phyloP scores from a whole-genome alignment of 2,797 vertebrate genomes.

The Microctenopoma stevenorrisi region DNA sequence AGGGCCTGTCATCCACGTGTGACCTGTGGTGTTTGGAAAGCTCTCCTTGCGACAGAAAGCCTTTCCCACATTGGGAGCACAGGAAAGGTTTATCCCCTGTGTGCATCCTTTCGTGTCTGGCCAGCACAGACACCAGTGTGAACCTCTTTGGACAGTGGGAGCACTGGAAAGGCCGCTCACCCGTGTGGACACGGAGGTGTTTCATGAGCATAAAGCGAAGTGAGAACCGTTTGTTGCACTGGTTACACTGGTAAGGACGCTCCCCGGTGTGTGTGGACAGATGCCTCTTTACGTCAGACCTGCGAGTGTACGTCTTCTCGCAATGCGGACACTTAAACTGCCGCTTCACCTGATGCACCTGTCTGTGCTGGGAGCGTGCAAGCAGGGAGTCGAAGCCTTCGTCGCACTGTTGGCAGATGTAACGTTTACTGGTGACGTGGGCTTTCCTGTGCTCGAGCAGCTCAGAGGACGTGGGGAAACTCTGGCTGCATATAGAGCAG shows the following conservation, averaged over 20 bases:
- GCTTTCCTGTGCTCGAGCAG: slow-evolving; percentile 78
- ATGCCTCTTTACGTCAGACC: slow-evolving; percentile 82
- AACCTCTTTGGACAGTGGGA: slow-evolving; percentile 82
- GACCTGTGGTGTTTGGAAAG: slow-evolving; percentile 83
- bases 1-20: slow-evolving; percentile 79
- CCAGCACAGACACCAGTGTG: slow-evolving; percentile 79
- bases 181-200: slow-evolving; percentile 80
- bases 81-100: slow-evolving; percentile 85
- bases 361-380: slow-evolving; percentile 78
- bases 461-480: slow-evolving; percentile 58
- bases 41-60: slow-evolving; percentile 83
- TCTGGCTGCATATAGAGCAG: slow-evolving; percentile 83
- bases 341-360: slow-evolving; percentile 68
- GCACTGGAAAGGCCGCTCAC: slow-evolving; percentile 82
- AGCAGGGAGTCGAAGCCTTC: slow-evolving; percentile 80
- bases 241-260: slow-evolving; percentile 76
- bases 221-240: slow-evolving; percentile 79
- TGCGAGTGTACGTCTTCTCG: slow-evolving; percentile 81
- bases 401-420: slow-evolving; percentile 81
- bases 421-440: slow-evolving; percentile 73
- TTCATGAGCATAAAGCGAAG: slow-evolving; percentile 79
- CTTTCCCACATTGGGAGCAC: slow-evolving; percentile 84
- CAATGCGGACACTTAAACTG: slow-evolving; percentile 82
- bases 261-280: slow-evolving; percentile 81
- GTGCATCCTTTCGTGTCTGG: slow-evolving; percentile 85